Evolutionary conservation across 2,888 invertebrate species (phyloP), one percentile per base, ranked within the genome.

Genomic region (Drosophila villosipedis): DNA sequence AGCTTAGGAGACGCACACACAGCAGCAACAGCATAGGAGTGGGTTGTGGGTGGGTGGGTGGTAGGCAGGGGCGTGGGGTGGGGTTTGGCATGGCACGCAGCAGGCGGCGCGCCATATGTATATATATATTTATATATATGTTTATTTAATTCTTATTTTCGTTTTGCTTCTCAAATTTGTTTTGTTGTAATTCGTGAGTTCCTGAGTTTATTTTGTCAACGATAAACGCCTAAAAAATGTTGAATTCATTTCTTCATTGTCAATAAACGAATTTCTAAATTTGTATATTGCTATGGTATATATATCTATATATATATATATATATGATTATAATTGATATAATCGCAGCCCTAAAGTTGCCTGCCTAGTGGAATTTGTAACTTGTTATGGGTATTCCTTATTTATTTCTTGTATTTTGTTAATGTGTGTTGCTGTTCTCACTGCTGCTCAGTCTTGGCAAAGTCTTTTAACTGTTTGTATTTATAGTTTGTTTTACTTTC

Each of bases 391-490:
- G 28, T 57, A 62, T 43, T 52, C 28, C 31, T 49, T 37, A 57
- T 35, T 63, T 41, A 19, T 35, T 49, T 63, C 28, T 28, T 41
- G 19, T 62, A 31, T 55, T 50, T 47, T 52, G 30, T 62, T 37
- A n/a, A 43, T 55, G 59, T 49, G 68, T 77, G 62, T 55, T 87
- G 73, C 70, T 80, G 55, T 78, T 77, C 73, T 73, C 73, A 73
- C 76, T 80, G 82, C 81, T 83, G 84, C 73, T 87, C 87, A 88
- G 87, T 88, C 87, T 88, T 87, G 83, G 73, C 82, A 87, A 83
- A 88, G 89, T 88, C 89, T 88, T 80, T 83, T 72, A 67, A 73
- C 80, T 82, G 82, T 79, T 54, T 68, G 73, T 68, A 64, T 64
- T 77, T 73, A 53, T 70, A 22, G 64, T 59, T 63, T 52, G 25